phyloP scores from a whole-genome alignment of 2,888 invertebrate species.

The Timema podura region DNA sequence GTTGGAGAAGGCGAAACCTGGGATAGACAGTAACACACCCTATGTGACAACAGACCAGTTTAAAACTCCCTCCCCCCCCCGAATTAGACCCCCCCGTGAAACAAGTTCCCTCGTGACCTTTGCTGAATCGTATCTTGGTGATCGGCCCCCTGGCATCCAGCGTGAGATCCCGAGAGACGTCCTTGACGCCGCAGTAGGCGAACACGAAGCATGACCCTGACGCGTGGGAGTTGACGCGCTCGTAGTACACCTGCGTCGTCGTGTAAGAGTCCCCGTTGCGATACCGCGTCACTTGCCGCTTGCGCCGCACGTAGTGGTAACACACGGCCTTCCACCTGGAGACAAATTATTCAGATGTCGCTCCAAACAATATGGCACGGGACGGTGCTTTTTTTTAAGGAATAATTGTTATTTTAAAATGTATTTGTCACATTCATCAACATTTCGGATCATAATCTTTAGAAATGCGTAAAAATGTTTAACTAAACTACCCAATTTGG shows the following conservation, averaged over 20 bases:
- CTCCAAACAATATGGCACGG: too few relatives aligned
- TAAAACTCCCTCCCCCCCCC: background rate
- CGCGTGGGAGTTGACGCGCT: conserved; percentile 74
- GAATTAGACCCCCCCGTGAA: too few relatives aligned
- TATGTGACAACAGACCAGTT: too few relatives aligned
- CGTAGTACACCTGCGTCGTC: conserved; percentile 79
- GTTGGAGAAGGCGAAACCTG: conserved; percentile 70
- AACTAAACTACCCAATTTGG: too few relatives aligned
- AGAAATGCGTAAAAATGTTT: too few relatives aligned
- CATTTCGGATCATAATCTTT: too few relatives aligned
- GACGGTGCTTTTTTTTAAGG: too few relatives aligned
- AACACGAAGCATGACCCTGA: conserved; percentile 74
- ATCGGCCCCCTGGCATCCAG: conserved; percentile 64
- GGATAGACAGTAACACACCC: too few relatives aligned
- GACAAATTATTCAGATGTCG: conserved; percentile 12
- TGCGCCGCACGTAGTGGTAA: conserved; percentile 75
- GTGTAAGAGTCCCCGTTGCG: conserved; percentile 78
- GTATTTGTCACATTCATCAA: too few relatives aligned
- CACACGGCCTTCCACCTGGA: conserved; percentile 76
- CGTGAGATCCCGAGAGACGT: conserved; percentile 67
- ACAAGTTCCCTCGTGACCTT: conserved; percentile 45
- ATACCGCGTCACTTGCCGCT: conserved; percentile 71
- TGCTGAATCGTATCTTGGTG: conserved; percentile 72
- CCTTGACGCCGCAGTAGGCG: conserved; percentile 70
- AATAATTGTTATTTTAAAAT: too few relatives aligned